phyloP scores from a whole-genome alignment of 2,888 invertebrate genomes.

The Drosophila anceps region DNA sequence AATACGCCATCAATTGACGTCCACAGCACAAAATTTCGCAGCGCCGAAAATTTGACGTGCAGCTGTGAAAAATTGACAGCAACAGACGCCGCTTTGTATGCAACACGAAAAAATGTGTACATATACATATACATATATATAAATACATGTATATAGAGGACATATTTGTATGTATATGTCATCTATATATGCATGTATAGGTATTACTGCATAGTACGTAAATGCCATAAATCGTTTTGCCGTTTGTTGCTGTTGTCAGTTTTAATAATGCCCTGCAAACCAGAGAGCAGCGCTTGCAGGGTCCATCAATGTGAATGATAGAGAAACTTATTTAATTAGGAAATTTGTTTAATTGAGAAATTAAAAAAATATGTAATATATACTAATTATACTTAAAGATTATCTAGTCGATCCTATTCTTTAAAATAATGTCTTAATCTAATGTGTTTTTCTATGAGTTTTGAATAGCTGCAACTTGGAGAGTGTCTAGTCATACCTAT shows the following conservation, averaged over 20 bases:
- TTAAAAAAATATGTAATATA: no score
- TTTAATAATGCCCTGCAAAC: slow-evolving; percentile 44
- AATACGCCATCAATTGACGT: slow-evolving; percentile 59
- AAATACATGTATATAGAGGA: not conserved
- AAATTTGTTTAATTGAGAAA: no score
- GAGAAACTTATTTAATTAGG: not conserved
- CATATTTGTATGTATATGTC: not conserved
- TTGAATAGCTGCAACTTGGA: no score
- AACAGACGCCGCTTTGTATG: slow-evolving; percentile 57
- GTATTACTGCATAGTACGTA: slow-evolving; percentile 26
- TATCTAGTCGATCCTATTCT: no score
- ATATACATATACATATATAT: not conserved
- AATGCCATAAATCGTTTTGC: slow-evolving; percentile 68
- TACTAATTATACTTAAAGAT: no score
- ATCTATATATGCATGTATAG: not conserved
- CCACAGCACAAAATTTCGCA: slow-evolving; percentile 23
- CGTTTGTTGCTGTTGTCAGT: slow-evolving; percentile 56
- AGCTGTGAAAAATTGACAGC: slow-evolving; percentile 54
- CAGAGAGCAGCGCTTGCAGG: not conserved
- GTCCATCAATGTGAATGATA: not conserved
- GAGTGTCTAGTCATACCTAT: no score
- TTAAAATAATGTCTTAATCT: no score
- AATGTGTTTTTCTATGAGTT: not conserved
- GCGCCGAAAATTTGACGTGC: slow-evolving; percentile 36
- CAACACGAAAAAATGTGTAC: slow-evolving; percentile 33